Evolutionary conservation across 2,113 vertebrate genomes (phyloP).

Genomic region (Eulacestoma nigropectus): DNA sequence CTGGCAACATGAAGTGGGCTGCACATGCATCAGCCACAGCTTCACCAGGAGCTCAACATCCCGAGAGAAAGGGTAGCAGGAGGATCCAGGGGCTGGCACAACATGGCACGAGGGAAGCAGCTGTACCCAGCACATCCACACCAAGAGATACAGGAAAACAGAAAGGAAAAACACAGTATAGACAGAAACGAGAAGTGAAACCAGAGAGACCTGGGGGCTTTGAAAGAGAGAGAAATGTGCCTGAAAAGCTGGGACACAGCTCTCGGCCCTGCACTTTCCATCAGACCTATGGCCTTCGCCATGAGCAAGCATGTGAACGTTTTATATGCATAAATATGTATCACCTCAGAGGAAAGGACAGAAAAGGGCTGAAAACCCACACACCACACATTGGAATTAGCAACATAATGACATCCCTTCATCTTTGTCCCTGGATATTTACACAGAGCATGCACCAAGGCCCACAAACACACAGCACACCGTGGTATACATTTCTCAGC

Average conservation of each 20-base stretch:
- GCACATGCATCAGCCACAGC: background rate
- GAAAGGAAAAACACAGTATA: background rate
- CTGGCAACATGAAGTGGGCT: background rate
- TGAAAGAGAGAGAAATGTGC: background rate
- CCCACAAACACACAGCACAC: background rate
- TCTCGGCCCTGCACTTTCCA: background rate
- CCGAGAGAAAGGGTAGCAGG: rapidly evolving
- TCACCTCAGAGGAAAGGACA: background rate
- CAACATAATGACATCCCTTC: background rate
- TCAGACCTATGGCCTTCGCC: background rate
- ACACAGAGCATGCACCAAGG: background rate
- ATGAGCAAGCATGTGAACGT: background rate
- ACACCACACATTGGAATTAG: background rate
- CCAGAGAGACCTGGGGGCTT: background rate
- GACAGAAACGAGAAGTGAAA: background rate
- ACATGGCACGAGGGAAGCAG: background rate
- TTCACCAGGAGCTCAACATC: background rate
- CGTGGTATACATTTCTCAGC: background rate
- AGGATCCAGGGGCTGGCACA: background rate
- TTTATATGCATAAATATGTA: background rate
- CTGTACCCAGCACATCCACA: background rate
- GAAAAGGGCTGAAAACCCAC: background rate
- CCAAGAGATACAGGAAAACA: background rate
- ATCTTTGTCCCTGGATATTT: background rate
- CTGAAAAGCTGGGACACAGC: background rate